Conservation (phyloP, 2,113 vertebrate genomes). For the Saccopteryx leptura region DNA sequence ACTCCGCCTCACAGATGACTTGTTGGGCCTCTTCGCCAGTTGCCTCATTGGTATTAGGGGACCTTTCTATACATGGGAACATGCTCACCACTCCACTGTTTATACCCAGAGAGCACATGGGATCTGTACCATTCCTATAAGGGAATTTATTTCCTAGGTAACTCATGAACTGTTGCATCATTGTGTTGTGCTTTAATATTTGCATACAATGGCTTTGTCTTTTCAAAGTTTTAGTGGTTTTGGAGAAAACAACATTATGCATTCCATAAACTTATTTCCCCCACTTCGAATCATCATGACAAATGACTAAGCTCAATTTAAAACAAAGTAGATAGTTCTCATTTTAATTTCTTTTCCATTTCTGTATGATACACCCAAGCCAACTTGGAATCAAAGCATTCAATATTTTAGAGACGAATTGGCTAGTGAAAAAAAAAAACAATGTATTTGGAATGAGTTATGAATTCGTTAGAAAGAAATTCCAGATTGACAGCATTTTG, state of each 20-base stretch:
- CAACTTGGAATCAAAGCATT: constrained; percentile 55
- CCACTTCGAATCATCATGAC: constrained; percentile 59
- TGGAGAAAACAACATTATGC: background rate
- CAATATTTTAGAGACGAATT: constrained; percentile 48
- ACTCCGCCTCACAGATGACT: background rate
- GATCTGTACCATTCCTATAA: too few relatives aligned
- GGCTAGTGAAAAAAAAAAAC: constrained; percentile 1
- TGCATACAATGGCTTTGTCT: background rate
- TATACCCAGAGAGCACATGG: background rate
- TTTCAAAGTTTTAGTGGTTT: background rate
- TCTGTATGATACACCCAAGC: background rate
- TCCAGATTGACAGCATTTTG: constrained; percentile 46
- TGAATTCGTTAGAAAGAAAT: constrained; percentile 56
- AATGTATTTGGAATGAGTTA: constrained; percentile 61
- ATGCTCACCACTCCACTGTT: background rate
- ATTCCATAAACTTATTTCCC: constrained; percentile 1
- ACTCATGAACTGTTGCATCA: background rate
- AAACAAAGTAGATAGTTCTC: constrained; percentile 52
- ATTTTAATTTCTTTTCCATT: constrained; percentile 61
- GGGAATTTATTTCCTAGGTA: background rate
- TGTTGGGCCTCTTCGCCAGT: background rate
- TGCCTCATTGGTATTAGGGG: background rate
- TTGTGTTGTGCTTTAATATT: background rate
- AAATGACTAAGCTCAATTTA: constrained; percentile 44
- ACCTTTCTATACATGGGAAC: background rate